Percentiles rank a stretch among this genome's conserved stretches.
Evolutionary conservation across 2,797 vertebrate genomes (phyloP).

Genomic region (Bradypus variegatus): DNA sequence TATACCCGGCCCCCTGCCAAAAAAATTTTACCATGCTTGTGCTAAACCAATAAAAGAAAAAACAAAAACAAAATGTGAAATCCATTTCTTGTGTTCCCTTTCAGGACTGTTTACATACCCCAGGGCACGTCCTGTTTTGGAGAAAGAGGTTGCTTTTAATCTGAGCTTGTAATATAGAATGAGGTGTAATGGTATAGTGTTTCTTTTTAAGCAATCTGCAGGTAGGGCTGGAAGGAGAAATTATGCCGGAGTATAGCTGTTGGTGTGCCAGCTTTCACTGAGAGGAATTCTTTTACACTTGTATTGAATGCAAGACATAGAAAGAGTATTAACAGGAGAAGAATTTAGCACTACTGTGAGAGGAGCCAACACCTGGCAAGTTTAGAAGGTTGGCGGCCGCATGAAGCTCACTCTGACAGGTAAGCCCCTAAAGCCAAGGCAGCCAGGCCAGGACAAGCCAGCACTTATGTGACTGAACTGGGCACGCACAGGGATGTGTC

Average conservation of each 20-base stretch:
- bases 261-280: constrained; percentile 30
- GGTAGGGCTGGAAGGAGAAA: constrained; percentile 13
- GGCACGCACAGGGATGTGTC: not conserved
- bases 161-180: not conserved
- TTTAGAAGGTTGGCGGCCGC: constrained; percentile 21
- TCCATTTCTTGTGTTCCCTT: not conserved
- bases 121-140: not conserved
- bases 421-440: constrained; percentile 42
- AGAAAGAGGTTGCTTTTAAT: constrained; percentile 5
- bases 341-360: constrained; percentile 3
- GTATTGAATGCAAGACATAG: not conserved
- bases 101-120: not conserved
- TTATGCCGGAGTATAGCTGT: not conserved
- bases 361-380: not conserved
- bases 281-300: constrained; percentile 35
- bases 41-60: not conserved
- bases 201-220: constrained; percentile 27
- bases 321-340: constrained; percentile 40
- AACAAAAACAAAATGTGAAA: not conserved
- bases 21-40: not conserved
- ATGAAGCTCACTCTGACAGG: constrained; percentile 51
- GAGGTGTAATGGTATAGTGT: not conserved
- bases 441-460: constrained; percentile 28
- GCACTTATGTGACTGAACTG: constrained; percentile 33
- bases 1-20: not conserved